Base-by-base conservation (phyloP, 53 echinoderm and acorn worm species). In the Temnopleurus reevesii region DNA sequence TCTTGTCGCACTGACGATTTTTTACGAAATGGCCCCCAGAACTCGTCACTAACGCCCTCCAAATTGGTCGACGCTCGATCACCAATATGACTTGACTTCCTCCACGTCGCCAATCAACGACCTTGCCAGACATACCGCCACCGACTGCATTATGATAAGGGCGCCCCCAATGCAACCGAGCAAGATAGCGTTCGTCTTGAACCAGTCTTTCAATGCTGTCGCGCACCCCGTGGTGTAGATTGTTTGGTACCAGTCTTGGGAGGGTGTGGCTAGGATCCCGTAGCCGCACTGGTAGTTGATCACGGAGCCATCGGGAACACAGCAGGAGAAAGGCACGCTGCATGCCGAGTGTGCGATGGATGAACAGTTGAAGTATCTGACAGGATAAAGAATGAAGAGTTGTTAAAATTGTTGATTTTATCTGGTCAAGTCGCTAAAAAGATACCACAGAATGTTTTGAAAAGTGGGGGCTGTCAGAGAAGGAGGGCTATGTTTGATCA, bases 211-310 rank as follows among this genome's bases (percentile, higher is more conserved):
- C 86, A 97, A 86, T 0, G 93, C 93, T 23, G 90, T 81, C 24
- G 89, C 94, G 63, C 98, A 97, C 12, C 98, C 98, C 18, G 63
- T 81, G 53, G 89, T 91, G 46, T 83, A 90, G 45, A 97, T 94
- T 4, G 81, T 43, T 13, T 61, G 59, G 27, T 58, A 65, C 89
- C 84, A 89, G 0, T 90, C 60, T 41, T 29, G 46, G 18, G 76
- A 46, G 1, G 29, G 7, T 44, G 36, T 0, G 0, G 28, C 76
- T 9, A 96, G 91, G 17, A 95, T 91, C 4, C 86, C 59, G 82
- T 85, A 96, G 30, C 98, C 98, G 58, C 98, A 97, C 63, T 97
- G 98, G 83, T 95, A 97, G 93, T 97, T 97, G 81, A 93, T 60
- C 2, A 97, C 94, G 23, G 59, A 92, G 1, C 84, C 89, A 12